Base-by-base conservation (phyloP, 2,113 vertebrate genomes). In the Nannobrachium achirus region DNA sequence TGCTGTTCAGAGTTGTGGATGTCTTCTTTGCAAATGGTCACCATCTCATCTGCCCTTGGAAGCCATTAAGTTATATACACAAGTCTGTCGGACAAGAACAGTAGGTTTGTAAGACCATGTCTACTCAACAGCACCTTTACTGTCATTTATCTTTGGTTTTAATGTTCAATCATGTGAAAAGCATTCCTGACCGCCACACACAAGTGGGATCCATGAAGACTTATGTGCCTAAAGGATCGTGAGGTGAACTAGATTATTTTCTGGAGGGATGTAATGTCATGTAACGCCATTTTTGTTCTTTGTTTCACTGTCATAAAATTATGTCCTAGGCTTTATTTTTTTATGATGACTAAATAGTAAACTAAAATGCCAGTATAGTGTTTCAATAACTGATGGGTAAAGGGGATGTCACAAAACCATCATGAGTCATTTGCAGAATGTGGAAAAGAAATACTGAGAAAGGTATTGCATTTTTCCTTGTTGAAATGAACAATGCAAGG, bases 201-300 rank as follows among this genome's bases (percentile, higher is more conserved):
- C 42, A 56, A 40, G 83, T 87, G 89, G 79, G 76, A 79, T 75
- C 79, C 77, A 80, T 82, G 70, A 74, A 86, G 84, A 88, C 77
- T 73, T 84, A 83, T 76, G 90, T 90, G 90, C 90, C 90, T 91
- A 84, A 90, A 84, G 74, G 84, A 82, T 80, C 69, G 79, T 76
- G 65, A 76, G 62, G 67, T 89, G 63, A 85, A 83, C 68, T 58
- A 68, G n/a, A 58, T 52, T 49, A 46, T 65, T 61, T 68, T 15
- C 18, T n/a, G 57, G 55, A 7, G 73, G 76, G 44, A 61, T 79
- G n/a, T 69, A 48, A 59, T 71, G 69, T 80, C 56, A 69, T 67
- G 63, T 79, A 71, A 82, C 75, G 78, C 71, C 49, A 71, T 45
- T 74, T 69, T 72, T 76, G 10, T 60, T 73, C 11, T 13, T 87